Base-by-base conservation (phyloP, 2,797 vertebrate genomes). In the Enteromius paludinosus region DNA sequence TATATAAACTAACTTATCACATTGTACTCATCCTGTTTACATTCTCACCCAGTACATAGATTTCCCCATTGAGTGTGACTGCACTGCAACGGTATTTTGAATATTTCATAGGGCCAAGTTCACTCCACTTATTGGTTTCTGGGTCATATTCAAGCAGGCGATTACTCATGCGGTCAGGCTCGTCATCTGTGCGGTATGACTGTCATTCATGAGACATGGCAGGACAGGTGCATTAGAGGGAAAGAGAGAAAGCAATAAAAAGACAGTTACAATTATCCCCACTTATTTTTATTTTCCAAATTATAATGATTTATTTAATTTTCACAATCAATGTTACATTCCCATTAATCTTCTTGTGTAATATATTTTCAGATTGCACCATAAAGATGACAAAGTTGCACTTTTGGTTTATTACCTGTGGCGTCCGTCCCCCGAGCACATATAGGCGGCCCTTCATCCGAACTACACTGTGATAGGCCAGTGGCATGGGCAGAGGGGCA, bases 121-220 rank as follows among this genome's bases (percentile, higher is more conserved):
- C 96, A 5, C 76, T 92, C 98, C 98, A 99, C 87, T 94, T 96
- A 89, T 99, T 98, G 91, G 88, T 94, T 85, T 94, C 89, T 0
- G 97, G 97, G 88, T 99, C 94, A 41, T 98, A 99, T 87, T 94
- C 94, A 90, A 99, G 93, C 35, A 93, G 93, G 83, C 94, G 95
- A 93, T 97, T 97, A 91, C 96, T 99, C 90, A 99, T 95, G 87
- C 96, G 95, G 89, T 99, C 97, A 0, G 96, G 98, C 90, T 99
- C 98, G 86, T 99, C 98, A 85, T 99, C 96, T 82, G 95, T 94
- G 85, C 95, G 93, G 92, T 96, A 96, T 77, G 91, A 92, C 95
- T 96, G 88, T 73, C 87, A n/a, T 30, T 79, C 70, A 79, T 71
- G 12, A 88, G 89, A 92, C 56, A 78, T 83, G 87, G 56, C 87